Evolutionary conservation across 2,888 invertebrate genomes (phyloP).

Genomic region (Alviniconcha strummeri): DNA sequence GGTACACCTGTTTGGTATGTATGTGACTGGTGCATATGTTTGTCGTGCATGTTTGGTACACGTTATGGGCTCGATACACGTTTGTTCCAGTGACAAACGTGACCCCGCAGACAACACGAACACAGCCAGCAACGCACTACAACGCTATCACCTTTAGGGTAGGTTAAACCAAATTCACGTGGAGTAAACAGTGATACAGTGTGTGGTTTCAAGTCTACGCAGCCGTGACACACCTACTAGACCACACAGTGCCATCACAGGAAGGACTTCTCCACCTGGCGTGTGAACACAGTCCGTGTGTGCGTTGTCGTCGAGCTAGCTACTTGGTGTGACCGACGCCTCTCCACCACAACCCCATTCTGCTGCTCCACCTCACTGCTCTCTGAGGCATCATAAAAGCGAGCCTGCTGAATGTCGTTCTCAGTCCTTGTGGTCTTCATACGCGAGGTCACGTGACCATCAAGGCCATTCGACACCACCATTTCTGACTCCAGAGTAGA

Average conservation of each 20-base stretch:
- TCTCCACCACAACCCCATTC: constrained; percentile 36
- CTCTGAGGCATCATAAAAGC: constrained; percentile 37
- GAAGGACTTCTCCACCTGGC: constrained; percentile 41
- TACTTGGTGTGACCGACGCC: constrained; percentile 39
- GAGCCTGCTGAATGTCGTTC: constrained; percentile 39
- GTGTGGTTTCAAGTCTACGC: background rate
- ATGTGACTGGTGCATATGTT: too few relatives aligned
- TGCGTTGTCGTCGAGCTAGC: constrained; percentile 38
- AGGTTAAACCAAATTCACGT: too few relatives aligned
- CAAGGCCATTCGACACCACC: constrained; percentile 43
- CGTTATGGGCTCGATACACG: too few relatives aligned
- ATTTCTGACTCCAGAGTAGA: constrained; percentile 33
- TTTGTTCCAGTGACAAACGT: too few relatives aligned
- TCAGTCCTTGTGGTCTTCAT: constrained; percentile 46
- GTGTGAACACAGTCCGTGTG: constrained; percentile 39
- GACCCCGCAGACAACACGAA: too few relatives aligned
- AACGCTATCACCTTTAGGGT: too few relatives aligned
- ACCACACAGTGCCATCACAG: constrained; percentile 26
- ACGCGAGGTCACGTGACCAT: constrained; percentile 36
- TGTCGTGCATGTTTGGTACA: too few relatives aligned
- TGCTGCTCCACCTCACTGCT: constrained; percentile 36
- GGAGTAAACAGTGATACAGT: background rate
- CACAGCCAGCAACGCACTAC: too few relatives aligned
- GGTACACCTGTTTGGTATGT: too few relatives aligned
- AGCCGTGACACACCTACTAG: background rate